A percentile compares a stretch with the other conserved stretches of the same genome.
Conservation (phyloP, 2,113 vertebrate species). For the Ginglymostoma cirratum region DNA sequence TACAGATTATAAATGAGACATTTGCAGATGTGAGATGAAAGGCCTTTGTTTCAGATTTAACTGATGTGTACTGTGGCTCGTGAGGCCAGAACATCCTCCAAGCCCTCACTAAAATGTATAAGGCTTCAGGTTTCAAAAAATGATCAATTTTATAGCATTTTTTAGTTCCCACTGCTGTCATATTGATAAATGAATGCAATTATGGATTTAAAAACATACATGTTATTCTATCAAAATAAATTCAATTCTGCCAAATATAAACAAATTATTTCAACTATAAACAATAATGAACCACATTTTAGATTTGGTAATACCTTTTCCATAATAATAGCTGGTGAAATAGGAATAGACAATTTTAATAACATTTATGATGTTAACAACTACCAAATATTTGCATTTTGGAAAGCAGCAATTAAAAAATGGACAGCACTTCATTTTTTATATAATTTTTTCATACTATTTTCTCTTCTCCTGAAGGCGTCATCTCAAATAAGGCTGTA, state of each 20-base stretch:
- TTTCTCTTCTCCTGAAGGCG: background rate
- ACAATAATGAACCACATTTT: background rate
- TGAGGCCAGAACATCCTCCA: background rate
- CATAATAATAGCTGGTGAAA: background rate
- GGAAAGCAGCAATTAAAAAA: conserved; percentile 18
- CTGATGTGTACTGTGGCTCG: background rate
- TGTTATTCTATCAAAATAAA: background rate
- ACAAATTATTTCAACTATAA: conserved; percentile 10
- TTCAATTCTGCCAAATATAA: background rate
- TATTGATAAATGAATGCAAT: background rate
- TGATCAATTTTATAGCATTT: background rate
- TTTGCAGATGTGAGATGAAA: background rate
- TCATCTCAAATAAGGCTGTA: background rate
- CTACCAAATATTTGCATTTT: conserved; percentile 22
- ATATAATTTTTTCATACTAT: background rate
- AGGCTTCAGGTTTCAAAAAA: conserved; percentile 17
- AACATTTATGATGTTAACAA: conserved; percentile 5
- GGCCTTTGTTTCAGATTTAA: background rate
- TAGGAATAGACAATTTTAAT: background rate
- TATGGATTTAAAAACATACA: background rate
- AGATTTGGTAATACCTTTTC: conserved; percentile 8
- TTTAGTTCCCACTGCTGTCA: background rate
- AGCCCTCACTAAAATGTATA: background rate
- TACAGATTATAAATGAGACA: background rate
- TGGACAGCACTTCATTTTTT: background rate